Evolutionary conservation across 2,113 vertebrate species (phyloP).

Genomic region (Boleophthalmus pectinirostris): DNA sequence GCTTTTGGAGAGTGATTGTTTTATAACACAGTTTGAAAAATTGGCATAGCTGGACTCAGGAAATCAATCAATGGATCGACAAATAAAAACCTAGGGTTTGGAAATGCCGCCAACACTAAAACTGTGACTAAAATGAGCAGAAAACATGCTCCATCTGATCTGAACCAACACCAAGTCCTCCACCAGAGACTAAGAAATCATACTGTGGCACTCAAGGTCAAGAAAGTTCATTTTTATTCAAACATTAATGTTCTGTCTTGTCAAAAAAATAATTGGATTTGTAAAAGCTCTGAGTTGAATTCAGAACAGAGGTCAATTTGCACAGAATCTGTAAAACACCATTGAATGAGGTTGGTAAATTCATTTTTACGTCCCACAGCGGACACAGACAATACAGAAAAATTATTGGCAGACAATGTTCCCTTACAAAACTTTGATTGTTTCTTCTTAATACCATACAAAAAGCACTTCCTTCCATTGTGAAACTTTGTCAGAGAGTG

Average conservation of each 20-base stretch:
- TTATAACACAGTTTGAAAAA: slow-evolving; percentile 1
- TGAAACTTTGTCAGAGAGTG: slow-evolving; percentile 1
- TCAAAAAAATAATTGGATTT: slow-evolving; percentile 6
- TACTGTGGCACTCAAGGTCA: background rate
- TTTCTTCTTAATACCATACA: background rate
- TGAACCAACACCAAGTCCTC: background rate
- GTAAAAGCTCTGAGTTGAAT: slow-evolving; percentile 7
- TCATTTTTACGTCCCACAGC: background rate
- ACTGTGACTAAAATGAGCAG: background rate
- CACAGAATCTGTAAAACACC: background rate
- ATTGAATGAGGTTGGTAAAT: background rate
- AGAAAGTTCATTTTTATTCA: slow-evolving; percentile 5
- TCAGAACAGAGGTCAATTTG: background rate
- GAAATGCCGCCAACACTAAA: slow-evolving; percentile 1
- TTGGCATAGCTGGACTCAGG: background rate
- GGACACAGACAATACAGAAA: background rate
- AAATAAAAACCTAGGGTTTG: slow-evolving; percentile 4
- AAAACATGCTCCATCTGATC: background rate
- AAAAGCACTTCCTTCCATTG: background rate
- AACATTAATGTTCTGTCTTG: background rate
- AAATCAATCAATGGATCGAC: slow-evolving; percentile 18
- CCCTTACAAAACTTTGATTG: background rate
- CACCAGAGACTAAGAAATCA: background rate
- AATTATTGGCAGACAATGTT: background rate
- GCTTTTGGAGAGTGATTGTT: slow-evolving; percentile 22